A percentile compares a stretch with the other conserved stretches of the same genome.
Conservation (phyloP, 2,888 invertebrate genomes). For the Corythucha ciliata region DNA sequence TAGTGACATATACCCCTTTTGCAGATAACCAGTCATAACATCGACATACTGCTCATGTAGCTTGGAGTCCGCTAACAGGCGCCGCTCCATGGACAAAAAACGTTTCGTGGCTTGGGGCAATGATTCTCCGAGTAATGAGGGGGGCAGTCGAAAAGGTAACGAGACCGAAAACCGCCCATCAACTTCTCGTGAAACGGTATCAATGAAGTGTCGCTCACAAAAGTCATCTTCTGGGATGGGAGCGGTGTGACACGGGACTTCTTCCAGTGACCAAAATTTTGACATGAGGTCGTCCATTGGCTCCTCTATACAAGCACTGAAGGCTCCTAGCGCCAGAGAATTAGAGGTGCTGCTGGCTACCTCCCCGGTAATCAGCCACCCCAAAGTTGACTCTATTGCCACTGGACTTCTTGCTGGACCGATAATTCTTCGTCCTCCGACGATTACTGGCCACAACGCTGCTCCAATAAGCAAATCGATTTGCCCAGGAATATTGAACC, state of each 20-base stretch:
- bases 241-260: not conserved
- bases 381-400: not conserved
- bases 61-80: not conserved
- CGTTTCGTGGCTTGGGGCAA: not conserved
- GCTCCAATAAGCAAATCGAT: slow-evolving; percentile 2
- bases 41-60: not conserved
- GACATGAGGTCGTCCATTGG: not conserved
- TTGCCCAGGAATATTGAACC: not conserved
- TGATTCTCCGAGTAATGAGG: not conserved
- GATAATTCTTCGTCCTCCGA: not conserved
- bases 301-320: too few species aligned
- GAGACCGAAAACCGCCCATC: not conserved
- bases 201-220: not conserved
- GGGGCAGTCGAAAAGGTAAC: not conserved
- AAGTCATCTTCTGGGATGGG: not conserved
- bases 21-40: not conserved
- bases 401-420: not conserved
- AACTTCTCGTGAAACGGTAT: not conserved
- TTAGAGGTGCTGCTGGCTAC: too few species aligned
- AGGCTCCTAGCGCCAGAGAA: too few species aligned
- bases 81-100: not conserved
- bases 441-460: not conserved
- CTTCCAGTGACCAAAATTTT: not conserved
- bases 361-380: not conserved
- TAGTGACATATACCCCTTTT: not conserved